Base-by-base conservation (phyloP, 2,797 vertebrate species). In the Esox lucius region DNA sequence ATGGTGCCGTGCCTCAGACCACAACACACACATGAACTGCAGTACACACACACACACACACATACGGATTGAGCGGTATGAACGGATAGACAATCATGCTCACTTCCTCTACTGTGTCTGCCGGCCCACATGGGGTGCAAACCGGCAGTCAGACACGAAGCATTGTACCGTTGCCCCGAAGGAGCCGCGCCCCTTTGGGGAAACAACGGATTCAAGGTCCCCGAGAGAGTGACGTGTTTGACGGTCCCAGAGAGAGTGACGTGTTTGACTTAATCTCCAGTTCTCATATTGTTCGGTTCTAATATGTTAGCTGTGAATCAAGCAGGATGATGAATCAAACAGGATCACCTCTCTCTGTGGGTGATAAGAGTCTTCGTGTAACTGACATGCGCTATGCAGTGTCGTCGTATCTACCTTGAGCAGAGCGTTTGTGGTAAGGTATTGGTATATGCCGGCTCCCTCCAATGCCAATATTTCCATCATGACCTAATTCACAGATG, bases 1-100 rank as follows among this genome's bases (percentile, higher is more conserved):
- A 75, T 79, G 78, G 74, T 74, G 70, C 65, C 33, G 49, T 74
- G 46, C 13, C 62, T 53, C 22, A 48, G 15, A 64, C 39, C 56
- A 17, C 3, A 49, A 62, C 68, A 64, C 68, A 76, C 5, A 74
- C 61, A 64, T 11, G 42, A 46, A 3, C 42, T 13, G 12, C 42
- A 12, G 42, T 31, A 70, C 26, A 46, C 42, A 13, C 42, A 13
- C 6, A 46, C 39, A 70, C 26, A 79, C 6, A 46, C 8, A 13
- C 42, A 13, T 13, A 46, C 12, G 8, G 9, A 46, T 13, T 12
- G 42, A 46, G 42, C 9, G 9, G 42, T 46, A 46, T 46, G 42
- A 46, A 13, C 42, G 42, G 42, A 13, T 42, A 13, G 12, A 46
- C 42, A 11, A 46, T 11, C 35, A 8, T 39, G 5, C 35, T 35